A percentile compares a stretch with the other conserved stretches of the same genome.
These are phyloP conservation scores for Suricata suricatta DNA, from an alignment of 2,113 vertebrate genomes.

Conservation along the genomic window DNA sequence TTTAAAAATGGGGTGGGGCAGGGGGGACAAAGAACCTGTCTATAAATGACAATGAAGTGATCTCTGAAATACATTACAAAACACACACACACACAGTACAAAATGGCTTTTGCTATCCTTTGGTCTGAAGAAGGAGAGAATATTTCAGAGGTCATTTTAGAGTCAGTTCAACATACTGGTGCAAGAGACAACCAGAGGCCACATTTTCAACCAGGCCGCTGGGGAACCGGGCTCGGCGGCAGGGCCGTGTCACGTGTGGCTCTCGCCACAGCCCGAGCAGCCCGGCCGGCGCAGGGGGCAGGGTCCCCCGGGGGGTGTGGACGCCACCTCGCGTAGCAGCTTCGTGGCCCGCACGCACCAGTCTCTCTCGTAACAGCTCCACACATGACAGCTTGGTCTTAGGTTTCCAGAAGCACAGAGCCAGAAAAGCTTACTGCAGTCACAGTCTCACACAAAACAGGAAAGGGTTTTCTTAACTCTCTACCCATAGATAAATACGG, in stretches of 20 bases:
- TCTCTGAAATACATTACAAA: background rate
- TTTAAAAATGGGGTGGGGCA: background rate
- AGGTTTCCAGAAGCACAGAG: background rate
- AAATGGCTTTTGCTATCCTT: background rate
- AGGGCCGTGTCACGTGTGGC: background rate
- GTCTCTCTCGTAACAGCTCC: background rate
- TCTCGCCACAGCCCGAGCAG: background rate
- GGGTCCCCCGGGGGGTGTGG: background rate
- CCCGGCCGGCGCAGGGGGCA: background rate
- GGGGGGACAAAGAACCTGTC: background rate
- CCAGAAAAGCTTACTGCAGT: background rate
- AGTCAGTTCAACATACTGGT: background rate
- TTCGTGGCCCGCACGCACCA: background rate
- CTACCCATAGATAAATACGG: background rate
- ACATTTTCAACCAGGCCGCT: background rate
- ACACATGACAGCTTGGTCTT: background rate
- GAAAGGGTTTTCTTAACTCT: background rate
- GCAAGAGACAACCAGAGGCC: background rate
- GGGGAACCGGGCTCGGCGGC: background rate
- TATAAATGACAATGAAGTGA: background rate
- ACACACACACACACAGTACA: background rate
- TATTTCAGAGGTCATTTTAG: background rate
- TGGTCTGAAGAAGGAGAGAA: background rate
- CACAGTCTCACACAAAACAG: background rate
- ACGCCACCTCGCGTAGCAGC: background rate